phyloP scores from a whole-genome alignment of 2,888 invertebrate genomes.

The Rotaria macrura region DNA sequence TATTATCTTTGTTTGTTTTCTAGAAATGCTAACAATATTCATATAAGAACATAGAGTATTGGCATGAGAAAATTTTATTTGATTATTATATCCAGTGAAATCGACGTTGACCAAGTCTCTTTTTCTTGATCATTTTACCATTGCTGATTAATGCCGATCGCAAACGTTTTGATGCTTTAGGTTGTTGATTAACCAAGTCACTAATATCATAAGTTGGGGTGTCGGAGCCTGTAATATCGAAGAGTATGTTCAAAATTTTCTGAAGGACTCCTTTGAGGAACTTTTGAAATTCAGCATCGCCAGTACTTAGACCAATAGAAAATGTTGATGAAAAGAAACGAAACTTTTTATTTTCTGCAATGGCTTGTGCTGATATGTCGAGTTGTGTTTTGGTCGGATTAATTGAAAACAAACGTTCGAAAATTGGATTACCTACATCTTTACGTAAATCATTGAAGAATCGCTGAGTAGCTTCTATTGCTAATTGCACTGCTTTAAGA shows the following conservation, averaged over 20 bases:
- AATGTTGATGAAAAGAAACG: background rate
- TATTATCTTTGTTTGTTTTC: no score
- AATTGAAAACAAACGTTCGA: background rate
- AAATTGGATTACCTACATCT: background rate
- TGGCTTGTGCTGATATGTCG: background rate
- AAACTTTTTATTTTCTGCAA: background rate
- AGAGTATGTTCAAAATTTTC: background rate
- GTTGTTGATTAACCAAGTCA: background rate
- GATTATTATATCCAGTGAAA: no score
- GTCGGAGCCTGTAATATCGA: background rate
- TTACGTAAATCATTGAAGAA: conserved; percentile 1
- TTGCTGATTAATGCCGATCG: background rate
- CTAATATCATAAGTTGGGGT: background rate
- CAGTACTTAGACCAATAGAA: background rate
- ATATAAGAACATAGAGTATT: no score
- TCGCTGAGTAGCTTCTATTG: background rate
- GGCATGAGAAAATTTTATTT: no score
- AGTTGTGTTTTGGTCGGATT: background rate
- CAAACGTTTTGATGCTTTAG: background rate
- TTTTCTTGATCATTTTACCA: background rate
- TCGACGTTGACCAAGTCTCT: background rate
- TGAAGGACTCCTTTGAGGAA: background rate
- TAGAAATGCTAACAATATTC: no score
- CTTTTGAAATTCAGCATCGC: background rate
- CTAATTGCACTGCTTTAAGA: background rate